Evolutionary conservation across 2,888 invertebrate species (phyloP).

Genomic region (Cactoblastis cactorum): DNA sequence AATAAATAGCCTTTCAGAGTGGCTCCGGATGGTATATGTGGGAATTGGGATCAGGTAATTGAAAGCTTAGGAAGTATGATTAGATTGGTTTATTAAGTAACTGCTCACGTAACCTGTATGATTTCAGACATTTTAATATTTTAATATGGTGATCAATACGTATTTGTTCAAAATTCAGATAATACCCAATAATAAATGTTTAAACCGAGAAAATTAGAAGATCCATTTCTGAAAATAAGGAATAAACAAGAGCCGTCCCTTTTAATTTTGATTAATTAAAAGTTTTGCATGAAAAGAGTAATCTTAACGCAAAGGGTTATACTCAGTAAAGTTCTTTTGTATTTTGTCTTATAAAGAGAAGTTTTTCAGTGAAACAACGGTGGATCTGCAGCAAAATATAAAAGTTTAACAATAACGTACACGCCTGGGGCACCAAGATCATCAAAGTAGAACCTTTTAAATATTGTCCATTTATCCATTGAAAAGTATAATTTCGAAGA

Average conservation of each 20-base stretch:
- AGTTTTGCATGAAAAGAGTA: slow-evolving; percentile 65
- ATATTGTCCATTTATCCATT: slow-evolving; percentile 48
- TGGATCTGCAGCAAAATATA: slow-evolving; percentile 73
- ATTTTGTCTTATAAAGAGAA: slow-evolving; percentile 68
- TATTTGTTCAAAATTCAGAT: too few relatives aligned
- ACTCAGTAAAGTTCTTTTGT: slow-evolving; percentile 70
- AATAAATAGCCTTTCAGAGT: slow-evolving; percentile 17
- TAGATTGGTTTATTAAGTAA: too few relatives aligned
- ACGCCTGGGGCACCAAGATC: slow-evolving; percentile 66
- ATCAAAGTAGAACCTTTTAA: slow-evolving; percentile 59
- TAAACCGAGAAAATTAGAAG: slow-evolving; percentile 2
- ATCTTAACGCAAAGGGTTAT: slow-evolving; percentile 70
- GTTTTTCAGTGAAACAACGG: slow-evolving; percentile 75
- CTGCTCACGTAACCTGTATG: too few relatives aligned
- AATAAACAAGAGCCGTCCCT: slow-evolving; percentile 33
- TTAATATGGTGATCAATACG: too few relatives aligned
- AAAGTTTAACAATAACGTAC: slow-evolving; percentile 75
- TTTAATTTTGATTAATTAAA: slow-evolving; percentile 75
- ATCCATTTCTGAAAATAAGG: slow-evolving; percentile 20
- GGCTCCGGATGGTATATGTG: neutral
- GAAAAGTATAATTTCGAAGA: slow-evolving; percentile 41
- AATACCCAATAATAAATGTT: neutral
- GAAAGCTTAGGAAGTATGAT: too few relatives aligned
- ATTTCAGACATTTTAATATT: too few relatives aligned
- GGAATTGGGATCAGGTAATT: neutral